phyloP scores from a whole-genome alignment of 2,888 invertebrate species.

The Pedicia rivosa region DNA sequence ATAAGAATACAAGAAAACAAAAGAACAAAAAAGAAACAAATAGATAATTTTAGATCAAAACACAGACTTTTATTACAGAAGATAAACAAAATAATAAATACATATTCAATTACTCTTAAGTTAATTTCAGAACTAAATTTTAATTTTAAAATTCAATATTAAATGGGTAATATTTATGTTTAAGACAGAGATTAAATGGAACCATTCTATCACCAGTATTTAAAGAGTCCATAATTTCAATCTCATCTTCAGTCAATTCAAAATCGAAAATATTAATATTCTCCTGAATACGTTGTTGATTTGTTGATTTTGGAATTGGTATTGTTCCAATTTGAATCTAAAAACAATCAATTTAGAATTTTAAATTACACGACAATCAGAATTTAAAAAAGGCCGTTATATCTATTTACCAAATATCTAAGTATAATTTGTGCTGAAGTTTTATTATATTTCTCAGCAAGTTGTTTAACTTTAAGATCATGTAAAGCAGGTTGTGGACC shows the following conservation, averaged over 20 bases:
- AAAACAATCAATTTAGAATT: slow-evolving; percentile 16
- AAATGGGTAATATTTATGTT: slow-evolving; percentile 12
- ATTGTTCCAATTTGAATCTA: slow-evolving; percentile 36
- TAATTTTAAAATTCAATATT: slow-evolving; percentile 11
- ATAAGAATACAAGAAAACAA: too few relatives aligned
- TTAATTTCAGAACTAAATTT: too few relatives aligned
- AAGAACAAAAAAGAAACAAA: too few relatives aligned
- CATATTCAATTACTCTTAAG: too few relatives aligned
- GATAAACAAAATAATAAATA: too few relatives aligned
- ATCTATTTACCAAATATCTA: slow-evolving; percentile 29
- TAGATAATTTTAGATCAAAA: too few relatives aligned
- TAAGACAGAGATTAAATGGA: slow-evolving; percentile 16
- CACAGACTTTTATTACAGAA: too few relatives aligned
- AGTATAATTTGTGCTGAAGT: slow-evolving; percentile 52
- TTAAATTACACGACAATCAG: slow-evolving; percentile 36
- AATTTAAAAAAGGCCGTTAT: slow-evolving; percentile 27
- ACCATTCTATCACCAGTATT: slow-evolving; percentile 22
- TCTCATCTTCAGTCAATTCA: slow-evolving; percentile 34
- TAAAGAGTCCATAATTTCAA: slow-evolving; percentile 33
- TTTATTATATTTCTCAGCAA: slow-evolving; percentile 51
- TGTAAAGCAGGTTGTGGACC: slow-evolving; percentile 30
- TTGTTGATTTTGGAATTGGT: slow-evolving; percentile 42
- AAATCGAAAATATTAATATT: slow-evolving; percentile 44
- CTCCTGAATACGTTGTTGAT: slow-evolving; percentile 32
- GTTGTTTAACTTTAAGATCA: slow-evolving; percentile 32